Conservation (phyloP, 2,113 vertebrate genomes). For the Vireo altiloquus region DNA sequence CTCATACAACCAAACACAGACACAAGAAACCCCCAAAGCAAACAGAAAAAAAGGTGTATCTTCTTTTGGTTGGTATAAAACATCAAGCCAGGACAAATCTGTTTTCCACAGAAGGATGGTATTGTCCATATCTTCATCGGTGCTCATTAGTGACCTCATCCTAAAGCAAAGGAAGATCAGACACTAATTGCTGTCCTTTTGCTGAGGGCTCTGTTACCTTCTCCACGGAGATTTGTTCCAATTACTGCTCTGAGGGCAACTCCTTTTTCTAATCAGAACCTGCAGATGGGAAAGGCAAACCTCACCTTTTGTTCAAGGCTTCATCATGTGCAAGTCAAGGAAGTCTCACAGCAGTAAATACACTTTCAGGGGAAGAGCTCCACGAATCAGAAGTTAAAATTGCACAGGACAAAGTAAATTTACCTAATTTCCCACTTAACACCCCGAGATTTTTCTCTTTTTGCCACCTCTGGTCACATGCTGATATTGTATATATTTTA, state of each 20-base stretch:
- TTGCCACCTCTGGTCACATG: not conserved
- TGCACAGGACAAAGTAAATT: not conserved
- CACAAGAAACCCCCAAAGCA: not conserved
- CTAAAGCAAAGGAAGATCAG: not conserved
- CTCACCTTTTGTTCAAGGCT: not conserved
- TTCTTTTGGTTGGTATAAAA: not conserved
- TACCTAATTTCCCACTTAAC: not conserved
- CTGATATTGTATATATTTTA: not conserved
- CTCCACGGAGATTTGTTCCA: not conserved
- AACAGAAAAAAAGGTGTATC: not conserved
- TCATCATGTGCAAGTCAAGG: rapidly evolving
- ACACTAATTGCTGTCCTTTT: not conserved
- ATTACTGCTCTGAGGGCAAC: not conserved
- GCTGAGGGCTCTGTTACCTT: not conserved
- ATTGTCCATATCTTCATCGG: not conserved
- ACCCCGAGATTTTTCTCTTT: not conserved
- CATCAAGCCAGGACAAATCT: not conserved
- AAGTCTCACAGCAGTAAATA: not conserved
- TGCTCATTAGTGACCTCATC: not conserved
- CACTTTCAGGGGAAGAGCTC: not conserved
- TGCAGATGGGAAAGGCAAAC: not conserved
- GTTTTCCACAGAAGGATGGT: not conserved
- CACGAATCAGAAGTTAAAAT: not conserved
- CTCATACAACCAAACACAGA: not conserved
- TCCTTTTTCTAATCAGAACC: not conserved